phyloP scores from a whole-genome alignment of 2,797 vertebrate species.

The Lates japonicus region DNA sequence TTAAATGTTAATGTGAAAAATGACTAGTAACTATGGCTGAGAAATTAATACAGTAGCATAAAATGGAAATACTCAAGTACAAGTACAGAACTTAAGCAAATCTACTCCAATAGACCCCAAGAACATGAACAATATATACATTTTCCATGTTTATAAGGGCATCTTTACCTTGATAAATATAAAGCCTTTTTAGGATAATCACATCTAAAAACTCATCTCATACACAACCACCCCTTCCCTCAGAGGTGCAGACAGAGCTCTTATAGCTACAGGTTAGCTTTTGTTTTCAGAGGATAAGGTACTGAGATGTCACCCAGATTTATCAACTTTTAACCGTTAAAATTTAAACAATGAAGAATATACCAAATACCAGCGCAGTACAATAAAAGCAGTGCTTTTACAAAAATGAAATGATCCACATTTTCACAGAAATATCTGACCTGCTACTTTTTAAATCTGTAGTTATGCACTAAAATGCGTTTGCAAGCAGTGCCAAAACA shows the following conservation, averaged over 20 bases:
- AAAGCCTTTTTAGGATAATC: not conserved
- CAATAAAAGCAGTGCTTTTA: not conserved
- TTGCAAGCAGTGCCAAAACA: no score
- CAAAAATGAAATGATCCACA: not conserved
- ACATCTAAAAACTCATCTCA: not conserved
- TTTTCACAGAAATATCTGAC: not conserved
- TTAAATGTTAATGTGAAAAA: no score
- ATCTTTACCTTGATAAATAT: not conserved
- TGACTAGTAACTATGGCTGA: no score
- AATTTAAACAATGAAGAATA: not conserved
- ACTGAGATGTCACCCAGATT: not conserved
- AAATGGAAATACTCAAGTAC: no score
- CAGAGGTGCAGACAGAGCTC: not conserved
- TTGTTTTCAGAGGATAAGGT: no score
- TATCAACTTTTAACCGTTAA: not conserved
- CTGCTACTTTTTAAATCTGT: not conserved
- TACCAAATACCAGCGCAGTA: not conserved
- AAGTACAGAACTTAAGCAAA: no score
- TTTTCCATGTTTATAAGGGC: not conserved
- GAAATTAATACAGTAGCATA: no score
- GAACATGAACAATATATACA: not conserved
- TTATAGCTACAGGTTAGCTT: no score
- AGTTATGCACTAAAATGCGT: not conserved
- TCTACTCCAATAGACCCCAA: not conserved
- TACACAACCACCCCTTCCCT: not conserved